Conservation (phyloP, 1,140 invertebrate genomes). For the Ruditapes philippinarum region DNA sequence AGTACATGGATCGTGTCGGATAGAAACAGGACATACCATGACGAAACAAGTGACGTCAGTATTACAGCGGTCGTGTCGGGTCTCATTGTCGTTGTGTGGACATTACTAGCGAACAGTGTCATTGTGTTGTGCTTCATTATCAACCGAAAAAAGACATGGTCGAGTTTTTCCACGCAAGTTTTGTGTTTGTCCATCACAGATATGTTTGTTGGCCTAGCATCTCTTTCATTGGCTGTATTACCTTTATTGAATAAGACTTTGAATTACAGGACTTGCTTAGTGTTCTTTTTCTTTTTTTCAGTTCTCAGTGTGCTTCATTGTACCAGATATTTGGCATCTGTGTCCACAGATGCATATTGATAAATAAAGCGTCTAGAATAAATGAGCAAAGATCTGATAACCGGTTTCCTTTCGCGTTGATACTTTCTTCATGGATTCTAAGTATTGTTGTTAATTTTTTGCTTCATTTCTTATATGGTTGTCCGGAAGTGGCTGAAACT, state of each 20-base stretch:
- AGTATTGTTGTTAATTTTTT: background rate
- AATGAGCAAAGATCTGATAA: background rate
- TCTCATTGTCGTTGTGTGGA: background rate
- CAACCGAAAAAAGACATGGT: background rate
- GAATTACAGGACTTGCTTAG: background rate
- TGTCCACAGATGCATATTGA: background rate
- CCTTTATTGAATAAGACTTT: background rate
- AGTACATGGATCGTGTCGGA: too few relatives aligned
- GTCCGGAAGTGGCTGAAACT: background rate
- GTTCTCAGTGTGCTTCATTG: background rate
- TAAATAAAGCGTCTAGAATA: background rate
- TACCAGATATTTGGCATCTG: slow-evolving; percentile 19
- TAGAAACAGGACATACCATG: too few relatives aligned
- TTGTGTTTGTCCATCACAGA: background rate
- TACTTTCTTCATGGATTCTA: background rate
- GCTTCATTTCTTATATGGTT: background rate
- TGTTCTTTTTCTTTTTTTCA: background rate
- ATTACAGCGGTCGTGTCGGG: too few relatives aligned
- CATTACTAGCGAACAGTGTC: background rate
- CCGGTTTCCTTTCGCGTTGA: background rate
- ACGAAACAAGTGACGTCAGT: too few relatives aligned
- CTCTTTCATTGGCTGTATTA: background rate
- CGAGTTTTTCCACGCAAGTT: background rate
- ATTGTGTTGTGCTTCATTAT: background rate
- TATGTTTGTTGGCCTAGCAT: background rate